These are phyloP conservation scores for Sipha flava DNA, from an alignment of 1,140 invertebrate species.

Conservation along the genomic window DNA sequence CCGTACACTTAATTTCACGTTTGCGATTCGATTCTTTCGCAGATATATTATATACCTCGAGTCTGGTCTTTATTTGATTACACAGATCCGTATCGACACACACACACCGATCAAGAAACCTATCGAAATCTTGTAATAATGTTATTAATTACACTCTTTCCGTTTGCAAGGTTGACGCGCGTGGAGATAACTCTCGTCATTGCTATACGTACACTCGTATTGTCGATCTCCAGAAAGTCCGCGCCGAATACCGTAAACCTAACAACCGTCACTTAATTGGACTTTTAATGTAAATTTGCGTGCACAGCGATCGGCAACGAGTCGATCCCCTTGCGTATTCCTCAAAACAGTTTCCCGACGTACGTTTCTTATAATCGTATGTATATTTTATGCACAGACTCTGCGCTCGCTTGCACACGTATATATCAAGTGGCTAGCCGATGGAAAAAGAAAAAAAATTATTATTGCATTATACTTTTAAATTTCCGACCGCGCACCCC, in stretches of 20 bases:
- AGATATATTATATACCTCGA: background rate
- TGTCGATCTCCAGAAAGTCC: background rate
- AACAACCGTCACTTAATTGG: background rate
- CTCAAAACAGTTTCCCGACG: background rate
- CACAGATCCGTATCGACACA: background rate
- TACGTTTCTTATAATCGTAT: background rate
- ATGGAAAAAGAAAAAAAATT: background rate
- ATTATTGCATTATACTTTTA: constrained; percentile 12
- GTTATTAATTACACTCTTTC: background rate
- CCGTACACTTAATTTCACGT: background rate
- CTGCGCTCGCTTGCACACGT: background rate
- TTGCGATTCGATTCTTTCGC: background rate
- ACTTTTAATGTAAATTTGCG: background rate
- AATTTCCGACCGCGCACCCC: background rate
- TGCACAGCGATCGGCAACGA: background rate
- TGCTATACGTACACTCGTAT: background rate
- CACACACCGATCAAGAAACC: background rate
- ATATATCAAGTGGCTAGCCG: background rate
- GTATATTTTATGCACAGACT: constrained; percentile 1
- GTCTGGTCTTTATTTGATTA: background rate
- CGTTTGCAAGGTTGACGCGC: background rate
- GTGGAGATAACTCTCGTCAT: too few species aligned
- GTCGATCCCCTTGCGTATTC: background rate
- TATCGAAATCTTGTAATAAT: background rate
- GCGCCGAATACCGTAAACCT: background rate